Base-by-base conservation (phyloP, 2,113 vertebrate species). In the Ictidomys tridecemlineatus region DNA sequence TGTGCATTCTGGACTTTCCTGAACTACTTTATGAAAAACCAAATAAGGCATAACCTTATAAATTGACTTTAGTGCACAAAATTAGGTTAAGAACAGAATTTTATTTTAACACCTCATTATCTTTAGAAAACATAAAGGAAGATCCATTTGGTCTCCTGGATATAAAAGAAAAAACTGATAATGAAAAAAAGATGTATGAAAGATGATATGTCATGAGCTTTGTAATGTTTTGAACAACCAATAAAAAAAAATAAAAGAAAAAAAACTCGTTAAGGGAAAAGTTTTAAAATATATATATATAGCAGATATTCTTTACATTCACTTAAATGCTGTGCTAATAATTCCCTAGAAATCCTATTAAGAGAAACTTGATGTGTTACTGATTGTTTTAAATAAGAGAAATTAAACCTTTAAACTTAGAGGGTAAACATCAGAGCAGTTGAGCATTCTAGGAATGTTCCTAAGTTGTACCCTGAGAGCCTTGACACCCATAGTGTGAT, bases 371-470 rank as follows among this genome's bases (percentile, higher is more conserved):
- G 26, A 96, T 37, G 12, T 39, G 3, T 51, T 30, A 5, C 22
- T 28, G 58, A 87, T 53, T 89, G 32, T 26, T 74, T 83, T 87
- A 20, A 69, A 77, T 74, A 51, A 63, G 92, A 93, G 79, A 93
- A 86, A 26, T 48, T 30, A 67, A 42, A 37, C 24, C 79, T 79
- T n/a, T 95, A 34, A 70, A n/a, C 6, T 14, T 69, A 8, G 4
- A 85, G 1, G 8, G 0, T 28, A 24, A 24, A 45, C n/a, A 30
- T 26, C 32, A 69, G 37, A 17, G 12, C 58, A 30, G 3, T 32
- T 8, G 34, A 79, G 58, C 65, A 2, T 5, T 14, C 48, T 84
- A 24, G 53, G 48, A 48, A 18, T 28, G 14, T 53, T 42, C 16
- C 80, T 85, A 17, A 42, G 7, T 1, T 2, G 2, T 51, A 5